phyloP scores from a whole-genome alignment of 2,888 invertebrate species.

The Hirtodrosophila confusa region DNA sequence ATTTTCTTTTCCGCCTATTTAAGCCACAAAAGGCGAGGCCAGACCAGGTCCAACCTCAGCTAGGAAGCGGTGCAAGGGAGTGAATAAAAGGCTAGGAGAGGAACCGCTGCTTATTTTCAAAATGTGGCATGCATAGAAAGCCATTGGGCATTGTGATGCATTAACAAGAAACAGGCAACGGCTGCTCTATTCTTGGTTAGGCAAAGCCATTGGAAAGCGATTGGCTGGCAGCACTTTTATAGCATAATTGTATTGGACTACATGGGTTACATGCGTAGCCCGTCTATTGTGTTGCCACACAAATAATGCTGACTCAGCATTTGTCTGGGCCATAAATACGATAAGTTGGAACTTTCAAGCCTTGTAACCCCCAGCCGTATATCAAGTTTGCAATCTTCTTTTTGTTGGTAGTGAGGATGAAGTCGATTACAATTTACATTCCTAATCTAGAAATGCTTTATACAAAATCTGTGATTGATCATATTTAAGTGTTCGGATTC shows the following conservation, averaged over 20 bases:
- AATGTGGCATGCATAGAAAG: constrained; percentile 48
- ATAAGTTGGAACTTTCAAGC: constrained; percentile 14
- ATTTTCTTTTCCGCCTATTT: constrained; percentile 80
- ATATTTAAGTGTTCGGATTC: no score
- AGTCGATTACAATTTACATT: no score
- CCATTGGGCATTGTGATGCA: constrained; percentile 45
- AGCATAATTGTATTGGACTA: constrained; percentile 55
- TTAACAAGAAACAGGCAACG: constrained; percentile 25
- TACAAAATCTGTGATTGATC: no score
- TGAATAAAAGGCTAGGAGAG: constrained; percentile 9
- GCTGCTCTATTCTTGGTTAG: neutral
- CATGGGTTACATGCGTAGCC: constrained; percentile 42
- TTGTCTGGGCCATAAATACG: constrained; percentile 32
- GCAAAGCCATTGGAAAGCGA: constrained; percentile 48
- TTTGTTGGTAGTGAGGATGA: no score
- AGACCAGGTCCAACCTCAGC: constrained; percentile 9
- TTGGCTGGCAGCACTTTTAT: constrained; percentile 42
- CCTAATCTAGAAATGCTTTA: no score
- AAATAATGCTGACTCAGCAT: constrained; percentile 49
- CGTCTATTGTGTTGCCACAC: constrained; percentile 18
- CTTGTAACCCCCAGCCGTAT: constrained; percentile 13
- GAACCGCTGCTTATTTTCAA: constrained; percentile 60
- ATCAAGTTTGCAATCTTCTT: constrained; percentile 12
- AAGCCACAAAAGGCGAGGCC: constrained; percentile 59
- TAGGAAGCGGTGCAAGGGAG: no score